phyloP scores from a whole-genome alignment of 2,113 vertebrate genomes.

The Perognathus longimembris region DNA sequence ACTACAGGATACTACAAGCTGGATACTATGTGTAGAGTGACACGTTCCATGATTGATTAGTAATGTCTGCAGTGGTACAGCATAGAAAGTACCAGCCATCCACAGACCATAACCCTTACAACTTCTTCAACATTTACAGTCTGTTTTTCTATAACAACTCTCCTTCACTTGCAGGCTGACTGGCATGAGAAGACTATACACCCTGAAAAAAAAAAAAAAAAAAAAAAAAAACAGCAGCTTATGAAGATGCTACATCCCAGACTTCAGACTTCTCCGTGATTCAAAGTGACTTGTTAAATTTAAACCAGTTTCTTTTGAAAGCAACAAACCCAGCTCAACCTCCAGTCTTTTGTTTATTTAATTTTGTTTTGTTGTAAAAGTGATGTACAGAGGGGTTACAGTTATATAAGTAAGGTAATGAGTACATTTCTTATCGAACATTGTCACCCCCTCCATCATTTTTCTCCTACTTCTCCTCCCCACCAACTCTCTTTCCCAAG shows the following conservation, averaged over 20 bases:
- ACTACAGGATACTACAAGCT: neutral
- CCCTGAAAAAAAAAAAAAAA: slow-evolving; percentile 13
- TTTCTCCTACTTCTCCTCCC: too few relatives aligned
- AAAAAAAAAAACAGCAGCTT: slow-evolving; percentile 29
- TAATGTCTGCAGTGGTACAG: neutral
- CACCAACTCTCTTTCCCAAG: too few relatives aligned
- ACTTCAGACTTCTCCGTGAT: slow-evolving; percentile 6
- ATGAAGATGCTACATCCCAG: neutral
- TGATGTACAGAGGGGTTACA: too few relatives aligned
- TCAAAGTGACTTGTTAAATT: neutral
- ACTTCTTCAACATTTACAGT: neutral
- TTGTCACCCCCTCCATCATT: too few relatives aligned
- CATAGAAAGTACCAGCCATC: neutral
- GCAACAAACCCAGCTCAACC: slow-evolving; percentile 25
- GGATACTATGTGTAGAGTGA: neutral
- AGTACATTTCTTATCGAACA: too few relatives aligned
- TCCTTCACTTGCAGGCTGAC: slow-evolving; percentile 62
- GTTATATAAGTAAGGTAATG: too few relatives aligned
- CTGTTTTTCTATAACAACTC: neutral
- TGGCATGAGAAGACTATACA: neutral
- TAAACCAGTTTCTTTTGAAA: slow-evolving; percentile 46
- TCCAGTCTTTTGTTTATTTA: neutral
- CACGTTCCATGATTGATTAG: neutral
- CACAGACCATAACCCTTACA: fast-evolving
- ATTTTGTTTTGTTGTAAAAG: too few relatives aligned